phyloP scores from a whole-genome alignment of 2,888 invertebrate genomes.

The Cylloceria caligata region DNA sequence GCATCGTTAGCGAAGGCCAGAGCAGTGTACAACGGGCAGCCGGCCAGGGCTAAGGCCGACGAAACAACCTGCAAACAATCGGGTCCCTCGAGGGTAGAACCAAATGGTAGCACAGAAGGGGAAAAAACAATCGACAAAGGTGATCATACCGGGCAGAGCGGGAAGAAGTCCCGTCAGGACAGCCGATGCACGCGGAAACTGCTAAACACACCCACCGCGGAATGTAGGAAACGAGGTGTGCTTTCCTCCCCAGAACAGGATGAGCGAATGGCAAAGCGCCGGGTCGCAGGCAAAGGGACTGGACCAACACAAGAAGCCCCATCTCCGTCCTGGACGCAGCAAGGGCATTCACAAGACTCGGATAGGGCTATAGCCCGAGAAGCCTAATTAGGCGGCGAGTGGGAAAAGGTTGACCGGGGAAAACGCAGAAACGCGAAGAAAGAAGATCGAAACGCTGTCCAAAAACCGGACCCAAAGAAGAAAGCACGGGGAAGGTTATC shows the following conservation, averaged over 20 bases:
- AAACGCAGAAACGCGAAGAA: not conserved
- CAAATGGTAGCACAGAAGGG: not conserved
- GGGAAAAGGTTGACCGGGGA: not conserved
- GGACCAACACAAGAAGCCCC: no score
- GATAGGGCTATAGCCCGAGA: no score
- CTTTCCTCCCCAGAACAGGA: slow-evolving; percentile 14
- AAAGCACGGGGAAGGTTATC: no score
- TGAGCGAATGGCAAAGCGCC: not conserved
- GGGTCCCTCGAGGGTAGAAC: no score
- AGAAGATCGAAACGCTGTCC: not conserved
- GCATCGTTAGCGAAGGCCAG: not conserved
- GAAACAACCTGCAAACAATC: no score
- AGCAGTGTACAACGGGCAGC: not conserved
- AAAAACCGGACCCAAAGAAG: no score
- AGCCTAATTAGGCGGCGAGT: not conserved
- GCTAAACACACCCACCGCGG: slow-evolving; percentile 5
- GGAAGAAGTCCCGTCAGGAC: not conserved
- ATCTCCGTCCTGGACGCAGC: not conserved
- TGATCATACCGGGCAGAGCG: not conserved
- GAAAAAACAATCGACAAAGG: not conserved
- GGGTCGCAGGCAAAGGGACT: no score
- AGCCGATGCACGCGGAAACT: not conserved
- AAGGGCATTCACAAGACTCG: not conserved
- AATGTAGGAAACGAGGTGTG: slow-evolving; percentile 3
- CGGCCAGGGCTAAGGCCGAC: no score